phyloP scores from a whole-genome alignment of 2,113 vertebrate species.

The Spea multiplicata region DNA sequence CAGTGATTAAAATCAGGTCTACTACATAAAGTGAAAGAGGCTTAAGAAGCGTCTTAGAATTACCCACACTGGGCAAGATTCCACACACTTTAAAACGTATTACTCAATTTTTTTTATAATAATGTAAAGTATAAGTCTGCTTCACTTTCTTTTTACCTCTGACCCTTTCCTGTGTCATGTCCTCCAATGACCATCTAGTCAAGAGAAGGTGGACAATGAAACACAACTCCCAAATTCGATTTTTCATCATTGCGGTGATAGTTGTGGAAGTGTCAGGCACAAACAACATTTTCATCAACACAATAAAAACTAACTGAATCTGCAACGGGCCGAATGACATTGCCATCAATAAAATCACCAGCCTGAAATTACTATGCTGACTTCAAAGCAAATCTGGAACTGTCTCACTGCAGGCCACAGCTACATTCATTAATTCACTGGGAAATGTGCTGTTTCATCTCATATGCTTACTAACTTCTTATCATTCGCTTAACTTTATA shows the following conservation, averaged over 20 bases:
- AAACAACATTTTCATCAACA: constrained; percentile 42
- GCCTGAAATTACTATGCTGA: constrained; percentile 51
- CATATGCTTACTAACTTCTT: constrained; percentile 52
- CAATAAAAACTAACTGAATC: constrained; percentile 51
- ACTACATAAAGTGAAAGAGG: too few species aligned
- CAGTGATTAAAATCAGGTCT: too few species aligned
- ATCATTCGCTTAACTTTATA: constrained; percentile 55
- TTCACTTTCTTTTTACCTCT: too few species aligned
- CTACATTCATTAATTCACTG: constrained; percentile 58
- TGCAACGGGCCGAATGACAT: constrained; percentile 33
- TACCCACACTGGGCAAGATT: too few species aligned
- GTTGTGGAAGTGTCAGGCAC: constrained; percentile 45
- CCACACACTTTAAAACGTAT: too few species aligned
- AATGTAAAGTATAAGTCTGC: too few species aligned
- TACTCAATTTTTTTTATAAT: too few species aligned
- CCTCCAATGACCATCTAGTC: too few species aligned
- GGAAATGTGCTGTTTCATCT: constrained; percentile 52
- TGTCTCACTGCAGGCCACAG: constrained; percentile 47
- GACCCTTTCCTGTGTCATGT: too few species aligned
- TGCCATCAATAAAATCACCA: constrained; percentile 50
- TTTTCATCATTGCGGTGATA: constrained; percentile 27
- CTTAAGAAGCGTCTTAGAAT: too few species aligned
- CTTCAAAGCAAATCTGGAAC: constrained; percentile 54
- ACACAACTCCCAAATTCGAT: constrained; percentile 30
- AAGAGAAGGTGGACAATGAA: background rate